These are phyloP conservation scores for Harlomillsia oculata DNA, from an alignment of 1,140 invertebrate genomes.

Conservation along the genomic window DNA sequence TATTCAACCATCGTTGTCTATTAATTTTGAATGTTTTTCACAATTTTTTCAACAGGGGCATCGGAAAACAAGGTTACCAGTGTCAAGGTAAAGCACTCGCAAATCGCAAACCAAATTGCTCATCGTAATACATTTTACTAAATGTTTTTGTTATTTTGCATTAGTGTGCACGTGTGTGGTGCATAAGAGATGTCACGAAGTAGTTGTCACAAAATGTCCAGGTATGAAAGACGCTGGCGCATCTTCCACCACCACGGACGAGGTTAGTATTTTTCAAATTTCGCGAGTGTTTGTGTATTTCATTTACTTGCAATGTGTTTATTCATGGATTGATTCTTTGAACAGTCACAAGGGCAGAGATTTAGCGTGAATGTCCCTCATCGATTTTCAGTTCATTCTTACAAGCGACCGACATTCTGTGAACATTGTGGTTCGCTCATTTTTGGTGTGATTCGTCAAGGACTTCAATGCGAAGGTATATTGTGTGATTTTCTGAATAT, in stretches of 20 bases:
- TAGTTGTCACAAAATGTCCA: slow-evolving; percentile 88
- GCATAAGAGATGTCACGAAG: slow-evolving; percentile 91
- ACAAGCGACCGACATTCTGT: slow-evolving; percentile 96
- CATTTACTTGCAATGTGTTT: neutral
- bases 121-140: neutral
- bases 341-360: slow-evolving; percentile 54
- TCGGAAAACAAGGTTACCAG: slow-evolving; percentile 99
- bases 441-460: slow-evolving; percentile 93
- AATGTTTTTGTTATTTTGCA: slow-evolving; percentile 40
- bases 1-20: too few species aligned
- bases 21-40: too few species aligned
- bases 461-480: slow-evolving; percentile 89
- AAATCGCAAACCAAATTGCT: slow-evolving; percentile 36
- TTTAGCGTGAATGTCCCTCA: slow-evolving; percentile 99
- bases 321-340: neutral
- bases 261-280: slow-evolving; percentile 46
- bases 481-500: slow-evolving; percentile 13
- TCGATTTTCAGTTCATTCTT: slow-evolving; percentile 84
- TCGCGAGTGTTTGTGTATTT: neutral
- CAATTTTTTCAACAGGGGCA: slow-evolving; percentile 67
- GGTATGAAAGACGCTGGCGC: slow-evolving; percentile 63
- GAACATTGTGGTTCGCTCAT: slow-evolving; percentile 81
- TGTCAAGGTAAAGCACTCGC: slow-evolving; percentile 81
- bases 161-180: slow-evolving; percentile 95
- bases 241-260: slow-evolving; percentile 37